Percentiles rank a stretch among this genome's conserved stretches.
Conservation (phyloP, 2,888 invertebrate genomes). For the Chironomus tentans region DNA sequence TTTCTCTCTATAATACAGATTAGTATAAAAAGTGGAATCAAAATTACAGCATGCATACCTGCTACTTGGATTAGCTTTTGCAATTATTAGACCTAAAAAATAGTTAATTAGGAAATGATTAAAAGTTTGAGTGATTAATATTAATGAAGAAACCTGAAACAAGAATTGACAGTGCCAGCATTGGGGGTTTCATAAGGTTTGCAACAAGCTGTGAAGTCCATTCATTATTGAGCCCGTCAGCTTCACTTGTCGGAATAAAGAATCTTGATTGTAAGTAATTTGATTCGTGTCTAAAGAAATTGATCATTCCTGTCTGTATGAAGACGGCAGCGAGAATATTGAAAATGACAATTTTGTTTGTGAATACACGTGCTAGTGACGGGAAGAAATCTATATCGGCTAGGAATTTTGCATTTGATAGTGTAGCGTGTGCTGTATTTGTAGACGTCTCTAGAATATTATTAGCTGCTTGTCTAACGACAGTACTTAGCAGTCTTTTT, state of each 20-base stretch:
- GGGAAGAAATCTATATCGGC: constrained; percentile 43
- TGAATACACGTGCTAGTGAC: constrained; percentile 45
- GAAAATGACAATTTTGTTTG: constrained; percentile 47
- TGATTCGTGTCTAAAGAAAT: constrained; percentile 48
- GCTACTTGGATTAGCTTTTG: constrained; percentile 45
- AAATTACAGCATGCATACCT: constrained; percentile 33
- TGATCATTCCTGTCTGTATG: constrained; percentile 46
- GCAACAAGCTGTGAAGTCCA: constrained; percentile 45
- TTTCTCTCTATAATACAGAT: not conserved
- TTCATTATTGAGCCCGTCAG: constrained; percentile 47
- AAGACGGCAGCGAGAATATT: constrained; percentile 46
- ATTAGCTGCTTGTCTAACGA: constrained; percentile 49
- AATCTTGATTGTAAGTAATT: constrained; percentile 51
- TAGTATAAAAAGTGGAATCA: not conserved
- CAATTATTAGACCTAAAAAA: constrained; percentile 37
- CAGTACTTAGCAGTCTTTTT: constrained; percentile 44
- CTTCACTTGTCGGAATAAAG: constrained; percentile 45
- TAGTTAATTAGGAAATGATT: too few relatives aligned
- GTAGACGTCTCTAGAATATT: constrained; percentile 45
- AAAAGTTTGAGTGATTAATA: too few relatives aligned
- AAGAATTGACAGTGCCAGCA: constrained; percentile 46
- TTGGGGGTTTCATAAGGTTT: constrained; percentile 48
- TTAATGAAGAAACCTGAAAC: constrained; percentile 42
- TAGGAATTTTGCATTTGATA: constrained; percentile 35
- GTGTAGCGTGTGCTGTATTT: constrained; percentile 32